Percentiles rank a stretch among this genome's conserved stretches.
These are phyloP conservation scores for Sesamia inferens DNA, from an alignment of 2,888 invertebrate genomes.

Conservation along the genomic window DNA sequence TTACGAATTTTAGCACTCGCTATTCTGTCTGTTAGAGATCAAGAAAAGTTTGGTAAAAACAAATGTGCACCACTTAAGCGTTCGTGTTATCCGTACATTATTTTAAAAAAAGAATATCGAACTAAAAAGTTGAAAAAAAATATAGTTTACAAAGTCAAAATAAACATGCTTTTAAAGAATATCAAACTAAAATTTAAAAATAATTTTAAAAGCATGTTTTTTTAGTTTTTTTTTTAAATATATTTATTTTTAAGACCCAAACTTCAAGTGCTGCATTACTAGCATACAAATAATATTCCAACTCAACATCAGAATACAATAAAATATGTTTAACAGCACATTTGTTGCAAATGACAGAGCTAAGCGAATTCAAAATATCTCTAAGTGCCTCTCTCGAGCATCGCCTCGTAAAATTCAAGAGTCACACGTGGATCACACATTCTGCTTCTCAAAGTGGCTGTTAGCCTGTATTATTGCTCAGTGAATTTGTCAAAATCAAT, in stretches of 20 bases:
- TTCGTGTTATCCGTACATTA: too few species aligned
- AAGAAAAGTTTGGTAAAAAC: too few species aligned
- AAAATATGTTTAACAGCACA: slow-evolving; percentile 21
- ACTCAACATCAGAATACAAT: slow-evolving; percentile 21
- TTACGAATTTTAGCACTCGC: too few species aligned
- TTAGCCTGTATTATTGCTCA: slow-evolving; percentile 71
- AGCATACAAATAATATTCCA: not conserved
- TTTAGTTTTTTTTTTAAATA: too few species aligned
- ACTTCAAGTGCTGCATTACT: not conserved
- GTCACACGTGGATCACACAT: slow-evolving; percentile 49
- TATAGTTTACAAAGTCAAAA: too few species aligned
- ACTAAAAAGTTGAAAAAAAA: too few species aligned
- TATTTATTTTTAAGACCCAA: not conserved
- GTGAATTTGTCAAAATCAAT: slow-evolving; percentile 83
- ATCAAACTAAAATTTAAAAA: too few species aligned
- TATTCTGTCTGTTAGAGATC: too few species aligned
- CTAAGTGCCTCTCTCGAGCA: slow-evolving; percentile 14
- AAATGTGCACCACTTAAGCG: too few species aligned
- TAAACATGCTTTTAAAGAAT: too few species aligned
- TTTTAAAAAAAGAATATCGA: too few species aligned
- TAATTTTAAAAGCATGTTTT: too few species aligned
- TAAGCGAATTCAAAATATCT: slow-evolving; percentile 42
- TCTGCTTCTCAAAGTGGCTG: slow-evolving; percentile 51
- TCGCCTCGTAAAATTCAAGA: slow-evolving; percentile 42
- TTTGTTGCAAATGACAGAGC: slow-evolving; percentile 26